Base-by-base conservation (phyloP, 2,797 vertebrate genomes). In the Pelodytes ibericus region DNA sequence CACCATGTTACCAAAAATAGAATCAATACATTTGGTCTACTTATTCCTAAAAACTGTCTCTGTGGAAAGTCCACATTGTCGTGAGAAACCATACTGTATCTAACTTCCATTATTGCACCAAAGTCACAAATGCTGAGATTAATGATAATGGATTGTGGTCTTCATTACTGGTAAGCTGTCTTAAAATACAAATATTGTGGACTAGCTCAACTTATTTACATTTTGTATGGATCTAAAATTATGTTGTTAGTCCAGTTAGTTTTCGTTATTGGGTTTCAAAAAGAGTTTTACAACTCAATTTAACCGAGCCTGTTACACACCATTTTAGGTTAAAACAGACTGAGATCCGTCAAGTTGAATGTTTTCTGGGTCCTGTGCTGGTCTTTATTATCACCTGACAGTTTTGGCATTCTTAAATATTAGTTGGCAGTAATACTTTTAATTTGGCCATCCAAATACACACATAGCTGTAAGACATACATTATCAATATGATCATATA, bases 61-160 rank as follows among this genome's bases (percentile, higher is more conserved):
- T 31, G 56, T 61, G 73, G 64, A 68, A 68, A 68, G 58, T 59
- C 64, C 64, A 75, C 73, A 53, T 68, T 47, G 64, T 75, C 72
- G 11, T 74, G 29, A 49, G 22, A 60, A 74, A 68, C 27, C n/a
- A n/a, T n/a, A 58, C 26, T 18, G 63, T 53, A 59, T 25, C 18
- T 64, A 33, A 26, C 8, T 4, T 53, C 22, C 20, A 20, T 16
- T 24, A 3, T 53, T 53, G 49, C 11, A 16, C 20, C 22, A 53
- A 7, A 53, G 22, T 53, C 4, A 6, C n/a, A 13, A 44, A 44
- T 44, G 3, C 10, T 44, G 41, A 13, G 3, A 15, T 16, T 44
- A 15, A 13, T 44, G 18, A 44, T 13, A 44, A 44, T 15, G 13
- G 18, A 44, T 44, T 44, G 41, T 10, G 13, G 15, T 44, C 10